A percentile compares a stretch with the other conserved stretches of the same genome.
Evolutionary conservation across 2,888 invertebrate species (phyloP).

Genomic region (Gymnosoma rotundatum): DNA sequence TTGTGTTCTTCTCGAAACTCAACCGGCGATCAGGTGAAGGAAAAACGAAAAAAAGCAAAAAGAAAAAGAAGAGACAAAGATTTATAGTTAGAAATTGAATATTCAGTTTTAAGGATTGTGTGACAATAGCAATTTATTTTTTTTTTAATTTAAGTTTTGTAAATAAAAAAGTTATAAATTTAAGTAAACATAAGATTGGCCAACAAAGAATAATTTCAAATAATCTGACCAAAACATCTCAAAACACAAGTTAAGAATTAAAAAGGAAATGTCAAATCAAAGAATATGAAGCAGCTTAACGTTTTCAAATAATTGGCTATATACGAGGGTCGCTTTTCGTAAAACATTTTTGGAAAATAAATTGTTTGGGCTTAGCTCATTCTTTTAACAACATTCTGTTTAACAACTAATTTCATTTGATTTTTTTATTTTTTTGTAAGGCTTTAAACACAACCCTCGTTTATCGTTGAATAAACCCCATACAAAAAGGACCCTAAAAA

Average conservation of each 20-base stretch:
- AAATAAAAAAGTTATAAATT: slow-evolving; percentile 19
- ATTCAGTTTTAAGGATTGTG: not conserved
- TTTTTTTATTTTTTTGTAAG: too few species aligned
- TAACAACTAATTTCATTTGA: too few species aligned
- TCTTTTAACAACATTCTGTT: too few species aligned
- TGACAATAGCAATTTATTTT: slow-evolving; percentile 30
- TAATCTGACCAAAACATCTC: slow-evolving; percentile 34
- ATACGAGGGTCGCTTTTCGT: not conserved
- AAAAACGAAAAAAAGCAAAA: slow-evolving; percentile 71
- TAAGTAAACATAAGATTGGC: not conserved
- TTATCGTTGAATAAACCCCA: too few species aligned
- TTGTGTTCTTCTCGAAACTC: slow-evolving; percentile 68
- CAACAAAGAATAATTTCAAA: slow-evolving; percentile 21
- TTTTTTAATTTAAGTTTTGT: slow-evolving; percentile 39
- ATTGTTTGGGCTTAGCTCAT: too few species aligned
- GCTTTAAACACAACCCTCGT: not conserved
- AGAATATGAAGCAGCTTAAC: not conserved
- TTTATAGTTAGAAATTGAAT: not conserved
- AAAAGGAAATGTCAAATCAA: not conserved
- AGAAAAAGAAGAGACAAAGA: slow-evolving; percentile 53
- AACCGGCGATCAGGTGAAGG: slow-evolving; percentile 59
- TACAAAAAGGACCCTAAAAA: too few species aligned
- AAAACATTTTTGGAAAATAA: not conserved
- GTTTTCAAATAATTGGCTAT: not conserved
- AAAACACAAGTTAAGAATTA: not conserved